phyloP scores from a whole-genome alignment of 2,113 vertebrate genomes.

The Sterrhoptilus dennistouni region DNA sequence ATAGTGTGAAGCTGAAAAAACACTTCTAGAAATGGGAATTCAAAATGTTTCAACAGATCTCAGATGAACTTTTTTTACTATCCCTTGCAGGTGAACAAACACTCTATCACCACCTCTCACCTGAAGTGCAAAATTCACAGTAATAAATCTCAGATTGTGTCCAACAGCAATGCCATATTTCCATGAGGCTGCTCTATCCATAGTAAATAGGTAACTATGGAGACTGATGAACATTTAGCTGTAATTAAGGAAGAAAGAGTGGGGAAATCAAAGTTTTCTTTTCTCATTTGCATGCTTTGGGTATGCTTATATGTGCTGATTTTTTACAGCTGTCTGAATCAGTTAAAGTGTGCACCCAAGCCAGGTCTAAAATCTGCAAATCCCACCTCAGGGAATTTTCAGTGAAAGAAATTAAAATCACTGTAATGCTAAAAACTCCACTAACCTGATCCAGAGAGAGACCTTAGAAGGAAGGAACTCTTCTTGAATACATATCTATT shows the following conservation, averaged over 20 bases:
- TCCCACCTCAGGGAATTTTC: neutral
- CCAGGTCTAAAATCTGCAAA: neutral
- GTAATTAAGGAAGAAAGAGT: neutral
- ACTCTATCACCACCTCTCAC: neutral
- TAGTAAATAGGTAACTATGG: neutral
- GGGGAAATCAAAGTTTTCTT: neutral
- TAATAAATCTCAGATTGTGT: neutral
- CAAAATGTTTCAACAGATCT: neutral
- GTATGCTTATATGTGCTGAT: neutral
- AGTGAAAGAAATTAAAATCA: neutral
- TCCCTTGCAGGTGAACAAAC: neutral
- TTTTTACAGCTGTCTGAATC: slow-evolving; percentile 1
- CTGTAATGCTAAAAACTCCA: neutral
- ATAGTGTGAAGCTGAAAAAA: neutral
- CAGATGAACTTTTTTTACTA: neutral
- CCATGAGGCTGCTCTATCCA: neutral
- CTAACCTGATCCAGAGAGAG: neutral
- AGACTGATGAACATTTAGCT: neutral
- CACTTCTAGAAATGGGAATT: neutral
- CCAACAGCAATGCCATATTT: neutral
- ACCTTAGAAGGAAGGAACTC: neutral
- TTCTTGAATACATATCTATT: neutral
- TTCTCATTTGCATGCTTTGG: neutral
- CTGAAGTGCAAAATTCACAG: neutral
- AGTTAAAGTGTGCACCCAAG: neutral